Percentiles rank a stretch among this genome's conserved stretches.
phyloP scores from a whole-genome alignment of 2,888 invertebrate genomes.

The Acleris cristana region DNA sequence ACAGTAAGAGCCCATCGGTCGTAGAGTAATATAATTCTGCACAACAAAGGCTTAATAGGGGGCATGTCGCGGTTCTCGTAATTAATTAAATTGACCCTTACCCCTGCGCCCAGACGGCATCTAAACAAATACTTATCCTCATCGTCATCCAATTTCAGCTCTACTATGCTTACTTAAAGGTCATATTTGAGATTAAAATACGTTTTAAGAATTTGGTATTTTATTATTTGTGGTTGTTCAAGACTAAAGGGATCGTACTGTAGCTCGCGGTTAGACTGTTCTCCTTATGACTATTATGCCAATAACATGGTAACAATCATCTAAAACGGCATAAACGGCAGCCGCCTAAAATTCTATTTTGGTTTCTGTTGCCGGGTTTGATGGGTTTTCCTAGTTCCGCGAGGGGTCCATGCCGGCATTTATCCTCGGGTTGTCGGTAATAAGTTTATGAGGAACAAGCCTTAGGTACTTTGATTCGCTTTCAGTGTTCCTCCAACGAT shows the following conservation, averaged over 20 bases:
- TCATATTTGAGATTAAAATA: constrained; percentile 46
- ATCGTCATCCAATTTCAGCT: constrained; percentile 55
- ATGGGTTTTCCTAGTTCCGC: constrained; percentile 63
- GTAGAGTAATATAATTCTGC: constrained; percentile 60
- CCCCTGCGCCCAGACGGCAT: constrained; percentile 59
- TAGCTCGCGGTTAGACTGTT: too few relatives aligned
- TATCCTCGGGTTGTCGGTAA: constrained; percentile 54
- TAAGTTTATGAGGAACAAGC: constrained; percentile 54
- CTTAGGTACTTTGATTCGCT: constrained; percentile 41
- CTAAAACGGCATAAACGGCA: too few relatives aligned
- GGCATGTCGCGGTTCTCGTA: constrained; percentile 69
- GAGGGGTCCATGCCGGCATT: constrained; percentile 60
- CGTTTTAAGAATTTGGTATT: constrained; percentile 62
- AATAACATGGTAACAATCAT: too few relatives aligned
- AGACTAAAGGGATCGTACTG: too few relatives aligned
- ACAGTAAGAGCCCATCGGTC: constrained; percentile 55
- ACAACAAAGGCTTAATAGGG: constrained; percentile 72
- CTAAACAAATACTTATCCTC: constrained; percentile 46
- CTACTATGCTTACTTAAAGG: constrained; percentile 51
- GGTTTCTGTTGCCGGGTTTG: constrained; percentile 17
- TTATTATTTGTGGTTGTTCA: constrained; percentile 52
- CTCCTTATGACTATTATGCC: too few relatives aligned
- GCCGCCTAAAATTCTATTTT: too few relatives aligned
- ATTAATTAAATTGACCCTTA: constrained; percentile 77
- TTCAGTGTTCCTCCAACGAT: constrained; percentile 39